Percentiles rank a stretch among this genome's conserved stretches.
phyloP scores from a whole-genome alignment of 2,113 vertebrate genomes.

The Colius striatus region DNA sequence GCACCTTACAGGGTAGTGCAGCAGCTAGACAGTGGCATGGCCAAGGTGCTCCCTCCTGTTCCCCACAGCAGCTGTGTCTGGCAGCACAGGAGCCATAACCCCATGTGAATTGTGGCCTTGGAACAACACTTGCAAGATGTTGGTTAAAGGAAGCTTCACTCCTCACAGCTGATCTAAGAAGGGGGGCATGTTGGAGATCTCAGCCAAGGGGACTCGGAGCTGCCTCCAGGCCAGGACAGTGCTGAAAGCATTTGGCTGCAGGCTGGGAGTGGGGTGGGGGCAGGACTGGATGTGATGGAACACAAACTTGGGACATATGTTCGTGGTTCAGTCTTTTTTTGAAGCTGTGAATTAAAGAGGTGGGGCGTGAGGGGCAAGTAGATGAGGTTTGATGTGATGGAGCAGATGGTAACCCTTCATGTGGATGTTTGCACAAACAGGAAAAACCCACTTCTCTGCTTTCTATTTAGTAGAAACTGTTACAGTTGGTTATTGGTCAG shows the following conservation, averaged over 20 bases:
- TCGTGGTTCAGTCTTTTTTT: not conserved
- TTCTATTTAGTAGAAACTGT: not conserved
- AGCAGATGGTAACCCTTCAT: not conserved
- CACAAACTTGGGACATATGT: fast-evolving
- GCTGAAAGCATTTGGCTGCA: not conserved
- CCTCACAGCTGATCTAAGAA: not conserved
- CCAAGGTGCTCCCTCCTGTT: too few species aligned
- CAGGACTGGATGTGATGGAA: not conserved
- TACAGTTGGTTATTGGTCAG: not conserved
- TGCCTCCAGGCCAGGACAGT: not conserved
- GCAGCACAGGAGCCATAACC: not conserved
- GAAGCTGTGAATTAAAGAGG: not conserved
- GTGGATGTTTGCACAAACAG: not conserved
- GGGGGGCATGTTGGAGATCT: fast-evolving
- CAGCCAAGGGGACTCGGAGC: not conserved
- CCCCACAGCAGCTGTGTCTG: not conserved
- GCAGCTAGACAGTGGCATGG: not conserved
- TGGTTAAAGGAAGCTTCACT: not conserved
- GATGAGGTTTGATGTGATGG: not conserved
- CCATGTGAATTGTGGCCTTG: fast-evolving
- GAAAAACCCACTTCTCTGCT: not conserved
- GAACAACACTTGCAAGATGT: fast-evolving
- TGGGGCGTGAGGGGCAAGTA: not conserved
- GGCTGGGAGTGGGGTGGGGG: not conserved
- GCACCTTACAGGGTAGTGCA: not conserved